A percentile compares a stretch with the other conserved stretches of the same genome.
Conservation (phyloP, 2,113 vertebrate species). For the Tricholaema leucomelas region DNA sequence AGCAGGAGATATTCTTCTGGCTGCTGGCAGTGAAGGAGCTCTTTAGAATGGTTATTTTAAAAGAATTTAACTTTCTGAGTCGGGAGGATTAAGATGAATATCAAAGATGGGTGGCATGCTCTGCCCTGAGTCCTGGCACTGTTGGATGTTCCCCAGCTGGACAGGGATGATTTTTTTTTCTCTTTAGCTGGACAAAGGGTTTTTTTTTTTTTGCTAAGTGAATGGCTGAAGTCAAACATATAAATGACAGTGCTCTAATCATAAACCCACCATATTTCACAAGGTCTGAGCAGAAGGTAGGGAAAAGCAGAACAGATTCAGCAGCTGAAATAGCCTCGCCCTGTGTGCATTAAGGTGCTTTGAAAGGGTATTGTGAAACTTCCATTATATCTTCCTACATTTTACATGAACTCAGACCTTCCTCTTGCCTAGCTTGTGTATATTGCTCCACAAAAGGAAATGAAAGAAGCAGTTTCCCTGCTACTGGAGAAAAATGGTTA, state of each 20-base stretch:
- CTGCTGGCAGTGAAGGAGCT: not conserved
- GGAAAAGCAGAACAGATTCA: slow-evolving; percentile 14
- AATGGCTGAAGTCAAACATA: slow-evolving; percentile 14
- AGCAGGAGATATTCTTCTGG: not conserved
- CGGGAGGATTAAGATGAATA: slow-evolving; percentile 1
- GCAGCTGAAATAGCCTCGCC: slow-evolving; percentile 30
- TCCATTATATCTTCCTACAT: slow-evolving; percentile 52
- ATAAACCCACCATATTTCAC: slow-evolving; percentile 37
- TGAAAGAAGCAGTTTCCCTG: not conserved
- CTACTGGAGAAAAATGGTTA: not conserved
- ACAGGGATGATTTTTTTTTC: slow-evolving; percentile 31
- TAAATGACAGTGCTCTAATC: slow-evolving; percentile 35
- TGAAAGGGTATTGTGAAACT: slow-evolving; percentile 50
- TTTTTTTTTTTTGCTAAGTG: not conserved
- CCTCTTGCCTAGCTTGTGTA: not conserved
- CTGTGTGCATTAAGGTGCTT: slow-evolving; percentile 28
- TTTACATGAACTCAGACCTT: slow-evolving; percentile 53
- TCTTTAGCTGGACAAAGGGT: slow-evolving; percentile 1
- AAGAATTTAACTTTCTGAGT: not conserved
- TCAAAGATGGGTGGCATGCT: not conserved
- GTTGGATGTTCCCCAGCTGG: not conserved
- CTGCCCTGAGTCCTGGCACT: not conserved
- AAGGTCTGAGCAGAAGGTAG: slow-evolving; percentile 9
- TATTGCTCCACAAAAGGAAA: slow-evolving; percentile 9
- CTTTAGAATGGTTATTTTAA: slow-evolving; percentile 4